Evolutionary conservation across 2,888 invertebrate genomes (phyloP).

Genomic region (Dione juno): DNA sequence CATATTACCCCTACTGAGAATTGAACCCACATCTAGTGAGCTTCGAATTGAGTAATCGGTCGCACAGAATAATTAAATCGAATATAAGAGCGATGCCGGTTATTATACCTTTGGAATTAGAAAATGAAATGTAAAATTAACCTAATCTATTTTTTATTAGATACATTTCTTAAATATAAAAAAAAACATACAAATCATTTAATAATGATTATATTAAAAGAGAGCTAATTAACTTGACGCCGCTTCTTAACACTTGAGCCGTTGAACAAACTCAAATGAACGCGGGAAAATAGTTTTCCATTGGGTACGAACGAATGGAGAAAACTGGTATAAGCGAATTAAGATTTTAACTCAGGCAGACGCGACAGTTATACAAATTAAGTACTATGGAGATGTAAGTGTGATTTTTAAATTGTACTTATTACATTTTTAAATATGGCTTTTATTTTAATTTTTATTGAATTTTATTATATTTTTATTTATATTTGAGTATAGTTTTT

Average conservation of each 20-base stretch:
- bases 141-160: background rate
- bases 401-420: conserved; percentile 29
- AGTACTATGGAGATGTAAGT: conserved; percentile 37
- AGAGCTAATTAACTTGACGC: conserved; percentile 11
- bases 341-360: conserved; percentile 61
- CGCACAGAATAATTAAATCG: no score
- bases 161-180: background rate
- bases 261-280: conserved; percentile 55
- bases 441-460: conserved; percentile 8
- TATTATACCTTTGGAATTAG: no score
- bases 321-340: conserved; percentile 67
- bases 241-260: conserved; percentile 43
- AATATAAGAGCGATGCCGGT: no score
- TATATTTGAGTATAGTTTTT: no score
- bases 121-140: background rate
- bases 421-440: conserved; percentile 4
- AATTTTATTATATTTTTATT: no score
- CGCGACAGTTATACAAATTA: conserved; percentile 53
- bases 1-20: no score
- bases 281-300: conserved; percentile 57
- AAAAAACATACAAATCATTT: background rate
- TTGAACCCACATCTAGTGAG: no score
- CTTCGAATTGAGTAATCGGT: no score
- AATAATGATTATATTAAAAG: background rate
- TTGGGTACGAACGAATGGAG: conserved; percentile 59